A percentile compares a stretch with the other conserved stretches of the same genome.
These are phyloP conservation scores for Drosophila parvula DNA, from an alignment of 1,140 invertebrate genomes.

Conservation along the genomic window DNA sequence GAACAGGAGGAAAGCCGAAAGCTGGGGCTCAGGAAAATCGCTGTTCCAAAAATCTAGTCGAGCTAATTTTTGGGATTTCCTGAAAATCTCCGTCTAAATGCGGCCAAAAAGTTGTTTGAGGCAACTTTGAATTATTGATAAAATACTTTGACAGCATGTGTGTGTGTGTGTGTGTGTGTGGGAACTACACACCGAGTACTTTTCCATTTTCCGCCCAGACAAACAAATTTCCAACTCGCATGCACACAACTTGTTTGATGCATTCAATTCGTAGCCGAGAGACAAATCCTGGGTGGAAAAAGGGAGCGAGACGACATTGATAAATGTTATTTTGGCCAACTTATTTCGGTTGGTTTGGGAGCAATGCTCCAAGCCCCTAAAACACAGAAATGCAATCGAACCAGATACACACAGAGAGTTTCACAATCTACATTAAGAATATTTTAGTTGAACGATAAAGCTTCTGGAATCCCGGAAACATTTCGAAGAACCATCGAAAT, in stretches of 20 bases:
- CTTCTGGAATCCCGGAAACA: neutral
- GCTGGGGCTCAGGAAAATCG: constrained; percentile 18
- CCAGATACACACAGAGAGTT: neutral
- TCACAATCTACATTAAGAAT: neutral
- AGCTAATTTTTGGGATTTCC: constrained; percentile 50
- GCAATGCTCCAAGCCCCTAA: constrained; percentile 13
- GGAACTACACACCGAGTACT: neutral
- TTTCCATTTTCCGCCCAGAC: constrained; percentile 22
- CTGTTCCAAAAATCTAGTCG: constrained; percentile 9
- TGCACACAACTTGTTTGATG: constrained; percentile 61
- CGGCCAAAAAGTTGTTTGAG: constrained; percentile 40
- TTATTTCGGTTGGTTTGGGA: constrained; percentile 20
- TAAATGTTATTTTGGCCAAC: constrained; percentile 66
- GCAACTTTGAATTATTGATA: constrained; percentile 68
- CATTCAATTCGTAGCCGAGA: constrained; percentile 43
- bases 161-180: neutral
- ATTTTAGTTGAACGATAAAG: neutral
- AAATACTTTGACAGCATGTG: constrained; percentile 53
- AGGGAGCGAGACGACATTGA: constrained; percentile 46
- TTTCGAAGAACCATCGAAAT: neutral
- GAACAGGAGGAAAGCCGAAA: neutral
- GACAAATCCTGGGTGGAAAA: constrained; percentile 11
- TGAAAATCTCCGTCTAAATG: constrained; percentile 45
- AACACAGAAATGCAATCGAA: constrained; percentile 23
- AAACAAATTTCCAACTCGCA: constrained; percentile 65